Evolutionary conservation across 2,113 vertebrate genomes (phyloP).

Genomic region (Rousettus leschenaultii): DNA sequence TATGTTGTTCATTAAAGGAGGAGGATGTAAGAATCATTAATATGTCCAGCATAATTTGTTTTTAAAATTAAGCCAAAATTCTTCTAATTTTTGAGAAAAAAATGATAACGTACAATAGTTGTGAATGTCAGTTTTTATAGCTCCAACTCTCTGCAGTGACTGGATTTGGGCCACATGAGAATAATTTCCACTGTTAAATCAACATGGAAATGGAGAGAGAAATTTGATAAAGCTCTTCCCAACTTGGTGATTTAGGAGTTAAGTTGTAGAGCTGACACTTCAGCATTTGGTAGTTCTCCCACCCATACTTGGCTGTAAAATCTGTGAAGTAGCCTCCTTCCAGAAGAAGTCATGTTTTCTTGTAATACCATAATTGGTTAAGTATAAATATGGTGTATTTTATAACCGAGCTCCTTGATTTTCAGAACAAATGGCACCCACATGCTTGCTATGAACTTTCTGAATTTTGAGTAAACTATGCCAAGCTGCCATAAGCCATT

Average conservation of each 20-base stretch:
- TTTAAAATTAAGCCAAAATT: constrained; percentile 3
- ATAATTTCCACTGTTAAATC: not conserved
- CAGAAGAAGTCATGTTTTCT: constrained; percentile 46
- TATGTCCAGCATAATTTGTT: not conserved
- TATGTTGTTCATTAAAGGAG: not conserved
- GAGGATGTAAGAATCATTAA: not conserved
- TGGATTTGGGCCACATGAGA: not conserved
- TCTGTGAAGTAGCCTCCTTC: constrained; percentile 31
- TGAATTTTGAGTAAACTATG: not conserved
- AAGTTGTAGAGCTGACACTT: not conserved
- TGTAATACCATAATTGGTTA: constrained; percentile 45
- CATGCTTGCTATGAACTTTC: constrained; percentile 43
- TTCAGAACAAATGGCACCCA: constrained; percentile 50
- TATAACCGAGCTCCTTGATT: constrained; percentile 43
- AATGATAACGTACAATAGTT: not conserved
- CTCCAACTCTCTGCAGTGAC: not conserved
- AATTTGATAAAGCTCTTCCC: not conserved
- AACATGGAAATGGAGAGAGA: not conserved
- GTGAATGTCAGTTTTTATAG: not conserved
- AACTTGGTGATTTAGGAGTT: not conserved
- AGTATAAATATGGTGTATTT: constrained; percentile 32
- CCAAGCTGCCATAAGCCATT: not conserved
- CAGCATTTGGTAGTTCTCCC: not conserved
- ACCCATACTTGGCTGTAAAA: not conserved
- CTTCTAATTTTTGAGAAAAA: not conserved